phyloP scores from a whole-genome alignment of 2,113 vertebrate genomes.

The Xyrauchen texanus region DNA sequence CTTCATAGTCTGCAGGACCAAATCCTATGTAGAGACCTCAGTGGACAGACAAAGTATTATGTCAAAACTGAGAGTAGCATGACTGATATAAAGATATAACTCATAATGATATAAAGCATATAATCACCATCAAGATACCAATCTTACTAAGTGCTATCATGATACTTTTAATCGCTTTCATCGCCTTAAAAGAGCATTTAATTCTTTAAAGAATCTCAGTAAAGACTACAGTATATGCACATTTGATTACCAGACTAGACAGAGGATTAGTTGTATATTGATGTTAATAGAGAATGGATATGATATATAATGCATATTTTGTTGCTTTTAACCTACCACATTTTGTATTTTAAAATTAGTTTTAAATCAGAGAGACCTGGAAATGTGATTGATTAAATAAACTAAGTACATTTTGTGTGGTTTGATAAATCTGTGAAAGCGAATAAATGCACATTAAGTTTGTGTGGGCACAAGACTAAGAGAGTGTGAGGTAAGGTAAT shows the following conservation, averaged over 20 bases:
- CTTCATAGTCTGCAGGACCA: background rate
- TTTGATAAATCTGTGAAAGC: background rate
- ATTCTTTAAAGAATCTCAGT: conserved; percentile 10
- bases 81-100: too few relatives aligned
- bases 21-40: background rate
- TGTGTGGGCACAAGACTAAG: background rate
- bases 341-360: background rate
- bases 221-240: background rate
- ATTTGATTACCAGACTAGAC: background rate
- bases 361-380: too few relatives aligned
- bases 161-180: background rate
- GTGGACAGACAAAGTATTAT: background rate
- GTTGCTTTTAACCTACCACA: background rate
- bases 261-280: conserved; percentile 10
- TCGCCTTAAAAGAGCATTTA: background rate
- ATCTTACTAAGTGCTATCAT: conserved; percentile 4
- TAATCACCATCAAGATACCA: background rate
- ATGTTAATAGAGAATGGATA: conserved; percentile 5
- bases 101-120: background rate
- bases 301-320: conserved; percentile 5
- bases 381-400: background rate
- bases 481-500: background rate
- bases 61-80: background rate
- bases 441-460: background rate
- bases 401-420: background rate